Percentiles rank a stretch among this genome's conserved stretches.
Conservation (phyloP, 2,888 invertebrate species). For the Cataglyphis rosenhaueri region DNA sequence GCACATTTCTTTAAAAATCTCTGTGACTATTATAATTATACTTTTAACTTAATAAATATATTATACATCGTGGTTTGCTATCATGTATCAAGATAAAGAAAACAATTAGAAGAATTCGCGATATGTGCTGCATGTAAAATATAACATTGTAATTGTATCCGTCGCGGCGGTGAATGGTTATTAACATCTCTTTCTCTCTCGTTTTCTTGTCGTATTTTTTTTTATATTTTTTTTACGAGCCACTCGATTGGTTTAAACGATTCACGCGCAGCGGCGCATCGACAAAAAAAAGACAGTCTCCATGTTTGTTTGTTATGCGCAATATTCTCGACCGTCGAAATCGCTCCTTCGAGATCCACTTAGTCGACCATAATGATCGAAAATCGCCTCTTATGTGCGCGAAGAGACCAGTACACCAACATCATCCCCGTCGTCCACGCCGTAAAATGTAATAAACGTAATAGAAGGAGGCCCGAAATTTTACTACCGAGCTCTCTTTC, state of each 20-base stretch:
- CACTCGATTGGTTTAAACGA: slow-evolving; percentile 42
- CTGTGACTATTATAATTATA: not conserved
- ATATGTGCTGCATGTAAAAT: slow-evolving; percentile 15
- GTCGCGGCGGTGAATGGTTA: slow-evolving; percentile 40
- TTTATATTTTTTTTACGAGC: slow-evolving; percentile 38
- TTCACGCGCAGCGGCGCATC: not conserved
- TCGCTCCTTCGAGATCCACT: slow-evolving; percentile 61
- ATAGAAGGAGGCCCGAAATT: slow-evolving; percentile 52
- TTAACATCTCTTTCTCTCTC: slow-evolving; percentile 39
- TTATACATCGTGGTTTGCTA: slow-evolving; percentile 33
- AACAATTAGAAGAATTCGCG: slow-evolving; percentile 27
- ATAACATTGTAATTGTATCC: slow-evolving; percentile 50
- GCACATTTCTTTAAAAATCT: not conserved
- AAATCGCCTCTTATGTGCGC: slow-evolving; percentile 70
- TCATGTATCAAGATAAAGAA: slow-evolving; percentile 22
- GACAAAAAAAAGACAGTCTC: slow-evolving; percentile 21
- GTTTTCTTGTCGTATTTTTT: not conserved
- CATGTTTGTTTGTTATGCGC: slow-evolving; percentile 65
- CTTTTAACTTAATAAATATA: not conserved
- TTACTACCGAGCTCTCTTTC: slow-evolving; percentile 60
- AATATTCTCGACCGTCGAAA: slow-evolving; percentile 57
- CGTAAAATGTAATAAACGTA: slow-evolving; percentile 58
- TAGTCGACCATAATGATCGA: slow-evolving; percentile 68
- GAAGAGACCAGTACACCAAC: slow-evolving; percentile 37
- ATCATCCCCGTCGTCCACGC: slow-evolving; percentile 44